Percentiles rank a stretch among this genome's conserved stretches.
Evolutionary conservation across 2,888 invertebrate genomes (phyloP).

Genomic region (Lepidochrysops patricia): DNA sequence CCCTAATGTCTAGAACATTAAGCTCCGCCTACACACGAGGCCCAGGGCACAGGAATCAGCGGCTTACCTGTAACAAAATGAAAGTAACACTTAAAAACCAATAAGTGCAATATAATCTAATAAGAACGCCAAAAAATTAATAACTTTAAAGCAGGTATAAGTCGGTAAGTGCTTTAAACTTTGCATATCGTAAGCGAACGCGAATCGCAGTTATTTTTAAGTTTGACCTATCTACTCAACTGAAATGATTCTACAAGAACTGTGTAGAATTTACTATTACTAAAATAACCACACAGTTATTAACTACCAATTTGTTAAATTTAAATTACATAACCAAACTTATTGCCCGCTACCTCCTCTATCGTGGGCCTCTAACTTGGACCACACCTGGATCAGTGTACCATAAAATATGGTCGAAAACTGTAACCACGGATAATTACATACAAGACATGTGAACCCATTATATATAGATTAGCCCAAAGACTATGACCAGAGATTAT

Average conservation of each 20-base stretch:
- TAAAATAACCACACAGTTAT: too few relatives aligned
- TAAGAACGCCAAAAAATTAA: neutral
- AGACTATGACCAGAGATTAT: conserved; percentile 56
- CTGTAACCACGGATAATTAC: conserved; percentile 60
- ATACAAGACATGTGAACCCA: conserved; percentile 64
- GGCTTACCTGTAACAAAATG: conserved; percentile 20
- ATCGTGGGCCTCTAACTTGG: conserved; percentile 32
- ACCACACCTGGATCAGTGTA: conserved; percentile 40
- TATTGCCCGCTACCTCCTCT: conserved; percentile 21
- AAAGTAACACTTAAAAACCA: neutral
- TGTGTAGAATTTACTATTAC: too few relatives aligned
- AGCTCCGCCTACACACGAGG: conserved; percentile 37
- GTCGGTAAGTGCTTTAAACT: too few relatives aligned
- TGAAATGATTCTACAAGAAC: too few relatives aligned
- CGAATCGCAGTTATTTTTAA: too few relatives aligned
- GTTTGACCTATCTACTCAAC: too few relatives aligned
- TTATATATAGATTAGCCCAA: conserved; percentile 67
- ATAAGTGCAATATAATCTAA: neutral
- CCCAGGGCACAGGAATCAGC: conserved; percentile 31
- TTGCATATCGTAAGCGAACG: too few relatives aligned
- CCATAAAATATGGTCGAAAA: conserved; percentile 65
- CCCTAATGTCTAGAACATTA: conserved; percentile 37
- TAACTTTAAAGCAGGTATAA: conserved; percentile 4
- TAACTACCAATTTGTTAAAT: too few relatives aligned
- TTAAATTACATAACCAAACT: neutral